Evolutionary conservation across 2,113 vertebrate species (phyloP).

Genomic region (Dryoscopus gambensis): DNA sequence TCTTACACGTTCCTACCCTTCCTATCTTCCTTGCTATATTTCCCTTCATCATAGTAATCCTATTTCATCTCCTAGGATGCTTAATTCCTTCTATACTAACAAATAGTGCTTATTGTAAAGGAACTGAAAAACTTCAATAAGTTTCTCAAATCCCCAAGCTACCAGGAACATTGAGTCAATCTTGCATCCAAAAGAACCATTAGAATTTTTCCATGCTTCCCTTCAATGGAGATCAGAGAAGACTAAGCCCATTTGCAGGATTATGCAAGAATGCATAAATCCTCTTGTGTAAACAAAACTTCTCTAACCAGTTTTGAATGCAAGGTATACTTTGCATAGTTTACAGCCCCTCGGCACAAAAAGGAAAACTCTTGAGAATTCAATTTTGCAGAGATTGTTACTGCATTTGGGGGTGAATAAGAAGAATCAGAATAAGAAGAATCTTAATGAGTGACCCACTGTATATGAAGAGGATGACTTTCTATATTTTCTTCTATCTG

Average conservation of each 20-base stretch:
- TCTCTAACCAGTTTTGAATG: constrained; percentile 6
- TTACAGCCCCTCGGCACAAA: background rate
- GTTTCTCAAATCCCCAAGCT: background rate
- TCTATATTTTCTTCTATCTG: background rate
- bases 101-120: background rate
- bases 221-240: background rate
- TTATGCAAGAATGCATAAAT: constrained; percentile 15
- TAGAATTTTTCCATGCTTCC: background rate
- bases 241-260: background rate
- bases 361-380: background rate
- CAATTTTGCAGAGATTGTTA: background rate
- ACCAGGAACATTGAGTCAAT: background rate
- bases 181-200: background rate
- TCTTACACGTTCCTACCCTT: background rate
- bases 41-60: background rate
- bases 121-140: background rate
- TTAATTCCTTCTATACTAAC: background rate
- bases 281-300: background rate
- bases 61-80: background rate
- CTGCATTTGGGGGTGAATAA: background rate
- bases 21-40: background rate
- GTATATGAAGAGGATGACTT: background rate
- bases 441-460: background rate
- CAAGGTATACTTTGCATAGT: background rate
- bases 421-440: background rate